Evolutionary conservation across 2,797 vertebrate genomes (phyloP).

Genomic region (Labroides dimidiatus): DNA sequence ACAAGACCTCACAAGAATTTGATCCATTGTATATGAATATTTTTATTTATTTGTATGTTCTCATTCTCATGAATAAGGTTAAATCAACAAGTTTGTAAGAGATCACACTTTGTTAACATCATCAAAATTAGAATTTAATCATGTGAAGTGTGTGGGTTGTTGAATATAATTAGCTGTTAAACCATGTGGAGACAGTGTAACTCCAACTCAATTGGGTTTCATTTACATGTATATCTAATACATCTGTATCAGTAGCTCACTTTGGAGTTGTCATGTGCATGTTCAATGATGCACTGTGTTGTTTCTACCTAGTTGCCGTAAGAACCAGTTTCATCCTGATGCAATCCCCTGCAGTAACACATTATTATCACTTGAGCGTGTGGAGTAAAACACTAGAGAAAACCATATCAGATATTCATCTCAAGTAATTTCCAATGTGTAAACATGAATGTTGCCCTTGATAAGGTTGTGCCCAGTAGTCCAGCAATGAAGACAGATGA

Average conservation of each 20-base stretch:
- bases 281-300: conserved; percentile 3
- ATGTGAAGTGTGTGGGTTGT: conserved; percentile 9
- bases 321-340: conserved; percentile 15
- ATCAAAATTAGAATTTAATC: no score
- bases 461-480: conserved; percentile 62
- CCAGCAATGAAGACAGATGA: conserved; percentile 69
- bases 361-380: conserved; percentile 49
- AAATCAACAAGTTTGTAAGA: no score
- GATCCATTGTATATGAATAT: no score
- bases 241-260: background rate
- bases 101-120: no score
- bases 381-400: conserved; percentile 39
- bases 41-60: no score
- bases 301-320: background rate
- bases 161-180: conserved; percentile 10
- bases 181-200: conserved; percentile 1
- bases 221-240: background rate
- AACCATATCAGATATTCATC: conserved; percentile 58
- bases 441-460: conserved; percentile 70
- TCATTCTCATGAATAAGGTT: no score
- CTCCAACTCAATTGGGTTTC: background rate
- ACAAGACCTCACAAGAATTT: no score
- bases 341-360: conserved; percentile 37
- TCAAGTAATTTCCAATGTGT: conserved; percentile 66
- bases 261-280: background rate